A percentile compares a stretch with the other conserved stretches of the same genome.
Evolutionary conservation across 2,113 vertebrate genomes (phyloP).

Genomic region (Catharus bicknelli): DNA sequence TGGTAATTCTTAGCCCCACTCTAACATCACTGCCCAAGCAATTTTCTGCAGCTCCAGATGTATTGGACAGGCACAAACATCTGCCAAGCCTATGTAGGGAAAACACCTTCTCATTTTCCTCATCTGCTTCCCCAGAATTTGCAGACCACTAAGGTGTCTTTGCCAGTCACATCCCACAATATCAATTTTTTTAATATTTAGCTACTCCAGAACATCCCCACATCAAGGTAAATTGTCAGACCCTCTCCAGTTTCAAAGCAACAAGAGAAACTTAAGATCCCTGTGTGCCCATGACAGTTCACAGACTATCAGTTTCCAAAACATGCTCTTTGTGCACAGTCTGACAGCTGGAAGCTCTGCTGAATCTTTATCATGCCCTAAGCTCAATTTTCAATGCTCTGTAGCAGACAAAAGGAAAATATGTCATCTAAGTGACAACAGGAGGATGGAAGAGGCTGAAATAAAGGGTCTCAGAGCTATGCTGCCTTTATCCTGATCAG

Average conservation of each 20-base stretch:
- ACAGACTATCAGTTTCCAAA: conserved; percentile 10
- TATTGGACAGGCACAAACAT: neutral
- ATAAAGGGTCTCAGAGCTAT: neutral
- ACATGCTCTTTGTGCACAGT: neutral
- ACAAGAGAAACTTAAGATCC: neutral
- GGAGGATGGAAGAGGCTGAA: neutral
- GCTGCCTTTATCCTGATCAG: neutral
- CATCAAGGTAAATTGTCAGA: neutral
- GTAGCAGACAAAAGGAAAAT: conserved; percentile 8
- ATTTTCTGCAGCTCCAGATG: neutral
- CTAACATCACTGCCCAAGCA: neutral
- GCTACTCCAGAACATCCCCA: neutral
- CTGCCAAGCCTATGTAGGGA: neutral
- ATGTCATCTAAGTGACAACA: neutral
- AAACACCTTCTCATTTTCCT: neutral
- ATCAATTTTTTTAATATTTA: neutral
- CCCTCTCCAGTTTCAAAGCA: conserved; percentile 6
- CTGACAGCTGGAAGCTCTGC: conserved; percentile 17
- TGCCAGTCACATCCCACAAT: neutral
- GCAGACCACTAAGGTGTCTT: neutral
- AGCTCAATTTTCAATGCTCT: conserved; percentile 15
- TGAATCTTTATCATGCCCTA: neutral
- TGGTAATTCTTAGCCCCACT: neutral
- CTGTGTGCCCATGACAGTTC: neutral
- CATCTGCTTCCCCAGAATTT: neutral